phyloP scores from a whole-genome alignment of 1,140 invertebrate species.

The Eumaeus atala region DNA sequence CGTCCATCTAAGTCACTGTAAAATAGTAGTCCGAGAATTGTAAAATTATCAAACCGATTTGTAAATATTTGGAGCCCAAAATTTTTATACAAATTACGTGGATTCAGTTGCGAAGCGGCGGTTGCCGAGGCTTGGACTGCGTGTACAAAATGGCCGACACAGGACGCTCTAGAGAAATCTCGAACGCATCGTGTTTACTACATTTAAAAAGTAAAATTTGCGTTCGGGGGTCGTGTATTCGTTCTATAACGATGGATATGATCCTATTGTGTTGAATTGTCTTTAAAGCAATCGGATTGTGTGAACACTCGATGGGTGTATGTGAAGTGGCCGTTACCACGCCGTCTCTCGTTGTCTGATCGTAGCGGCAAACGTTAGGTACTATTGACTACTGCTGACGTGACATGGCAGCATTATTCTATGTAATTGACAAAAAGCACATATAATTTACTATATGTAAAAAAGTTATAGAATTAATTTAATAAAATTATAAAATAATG shows the following conservation, averaged over 20 bases:
- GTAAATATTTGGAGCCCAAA: constrained; percentile 69
- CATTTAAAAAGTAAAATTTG: background rate
- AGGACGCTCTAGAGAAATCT: constrained; percentile 4
- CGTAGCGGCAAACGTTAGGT: constrained; percentile 64
- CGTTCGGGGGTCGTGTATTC: background rate
- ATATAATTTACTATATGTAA: constrained; percentile 70
- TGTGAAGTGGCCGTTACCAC: constrained; percentile 13
- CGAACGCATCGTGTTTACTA: constrained; percentile 4
- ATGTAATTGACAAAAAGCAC: constrained; percentile 68
- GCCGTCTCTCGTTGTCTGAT: constrained; percentile 45
- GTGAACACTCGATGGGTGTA: constrained; percentile 10
- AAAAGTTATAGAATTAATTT: constrained; percentile 74
- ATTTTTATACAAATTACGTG: constrained; percentile 68
- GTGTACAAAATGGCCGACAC: constrained; percentile 15
- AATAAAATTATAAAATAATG: constrained; percentile 71
- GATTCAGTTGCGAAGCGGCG: constrained; percentile 47
- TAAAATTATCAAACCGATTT: constrained; percentile 53
- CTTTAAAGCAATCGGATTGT: background rate
- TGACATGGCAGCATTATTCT: constrained; percentile 61
- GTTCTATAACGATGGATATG: too few relatives aligned
- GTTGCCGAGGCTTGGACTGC: constrained; percentile 22
- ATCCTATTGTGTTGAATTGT: background rate
- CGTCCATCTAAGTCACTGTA: constrained; percentile 49
- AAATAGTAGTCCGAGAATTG: constrained; percentile 59
- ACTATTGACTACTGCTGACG: constrained; percentile 58